Percentiles rank a stretch among this genome's conserved stretches.
These are phyloP conservation scores for Xiphophorus birchmanni DNA, from an alignment of 2,797 vertebrate genomes.

Conservation along the genomic window DNA sequence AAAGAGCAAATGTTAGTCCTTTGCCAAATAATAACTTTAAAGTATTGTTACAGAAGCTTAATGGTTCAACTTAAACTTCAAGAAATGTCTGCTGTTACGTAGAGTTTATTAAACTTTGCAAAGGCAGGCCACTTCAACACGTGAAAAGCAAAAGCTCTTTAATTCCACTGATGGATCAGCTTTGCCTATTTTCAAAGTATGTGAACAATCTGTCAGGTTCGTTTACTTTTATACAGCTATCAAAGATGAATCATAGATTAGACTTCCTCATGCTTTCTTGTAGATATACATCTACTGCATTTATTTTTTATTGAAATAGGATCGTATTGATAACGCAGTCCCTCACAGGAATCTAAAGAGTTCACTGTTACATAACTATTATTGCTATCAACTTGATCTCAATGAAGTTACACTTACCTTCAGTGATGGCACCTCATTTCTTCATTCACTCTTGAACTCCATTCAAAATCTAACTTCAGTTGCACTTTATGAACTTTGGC, in stretches of 20 bases:
- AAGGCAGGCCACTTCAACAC: background rate
- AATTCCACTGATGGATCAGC: background rate
- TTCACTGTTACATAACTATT: conserved; percentile 39
- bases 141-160: background rate
- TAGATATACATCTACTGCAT: conserved; percentile 15
- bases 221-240: conserved; percentile 8
- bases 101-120: background rate
- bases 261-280: conserved; percentile 19
- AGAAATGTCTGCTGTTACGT: background rate
- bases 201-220: conserved; percentile 28
- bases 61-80: conserved; percentile 6
- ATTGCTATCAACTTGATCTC: conserved; percentile 13
- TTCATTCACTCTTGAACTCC: conserved; percentile 38
- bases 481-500: conserved; percentile 15
- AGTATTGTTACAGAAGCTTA: background rate
- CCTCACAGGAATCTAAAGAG: conserved; percentile 23
- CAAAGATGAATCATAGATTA: conserved; percentile 28
- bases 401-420: conserved; percentile 49
- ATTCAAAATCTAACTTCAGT: conserved; percentile 39
- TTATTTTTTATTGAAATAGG: conserved; percentile 24
- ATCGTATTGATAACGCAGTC: conserved; percentile 20
- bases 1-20: conserved; percentile 9
- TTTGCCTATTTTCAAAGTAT: conserved; percentile 20
- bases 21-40: conserved; percentile 12
- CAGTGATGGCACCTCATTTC: conserved; percentile 27